A percentile compares a stretch with the other conserved stretches of the same genome.
These are phyloP conservation scores for Drosophila maculinotata DNA, from an alignment of 2,888 invertebrate species.

Conservation along the genomic window DNA sequence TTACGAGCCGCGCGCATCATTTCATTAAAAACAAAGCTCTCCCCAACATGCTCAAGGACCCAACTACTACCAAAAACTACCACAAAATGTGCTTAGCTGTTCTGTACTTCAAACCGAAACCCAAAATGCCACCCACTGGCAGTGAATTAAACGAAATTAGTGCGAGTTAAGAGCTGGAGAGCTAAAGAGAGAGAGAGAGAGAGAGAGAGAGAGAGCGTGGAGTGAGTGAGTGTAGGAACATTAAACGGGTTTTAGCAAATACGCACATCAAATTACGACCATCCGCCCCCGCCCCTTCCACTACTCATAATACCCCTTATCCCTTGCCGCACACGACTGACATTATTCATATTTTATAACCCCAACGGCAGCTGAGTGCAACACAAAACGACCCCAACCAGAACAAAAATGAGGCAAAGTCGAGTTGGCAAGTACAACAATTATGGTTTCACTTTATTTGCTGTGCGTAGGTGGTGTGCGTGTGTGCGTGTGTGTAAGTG, in stretches of 20 bases:
- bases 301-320: too few species aligned
- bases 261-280: constrained; percentile 70
- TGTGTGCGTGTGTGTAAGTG: constrained; percentile 11
- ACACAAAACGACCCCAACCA: constrained; percentile 40
- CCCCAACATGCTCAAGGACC: constrained; percentile 36
- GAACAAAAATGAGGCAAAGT: constrained; percentile 69
- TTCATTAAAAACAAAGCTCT: constrained; percentile 72
- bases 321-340: constrained; percentile 43
- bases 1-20: constrained; percentile 58
- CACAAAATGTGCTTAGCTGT: constrained; percentile 35
- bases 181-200: background rate
- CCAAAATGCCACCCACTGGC: constrained; percentile 50
- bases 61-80: constrained; percentile 42
- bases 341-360: constrained; percentile 76
- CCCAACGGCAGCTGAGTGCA: constrained; percentile 52
- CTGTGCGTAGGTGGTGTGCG: constrained; percentile 25
- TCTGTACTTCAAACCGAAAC: too few species aligned
- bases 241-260: constrained; percentile 78
- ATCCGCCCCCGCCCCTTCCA: background rate
- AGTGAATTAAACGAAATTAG: constrained; percentile 76
- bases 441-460: constrained; percentile 78
- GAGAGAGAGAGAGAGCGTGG: background rate
- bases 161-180: constrained; percentile 13
- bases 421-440: constrained; percentile 76
- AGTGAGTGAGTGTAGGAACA: constrained; percentile 22